These are phyloP conservation scores for Micrasema longulum DNA, from an alignment of 1,140 invertebrate species.

Conservation along the genomic window DNA sequence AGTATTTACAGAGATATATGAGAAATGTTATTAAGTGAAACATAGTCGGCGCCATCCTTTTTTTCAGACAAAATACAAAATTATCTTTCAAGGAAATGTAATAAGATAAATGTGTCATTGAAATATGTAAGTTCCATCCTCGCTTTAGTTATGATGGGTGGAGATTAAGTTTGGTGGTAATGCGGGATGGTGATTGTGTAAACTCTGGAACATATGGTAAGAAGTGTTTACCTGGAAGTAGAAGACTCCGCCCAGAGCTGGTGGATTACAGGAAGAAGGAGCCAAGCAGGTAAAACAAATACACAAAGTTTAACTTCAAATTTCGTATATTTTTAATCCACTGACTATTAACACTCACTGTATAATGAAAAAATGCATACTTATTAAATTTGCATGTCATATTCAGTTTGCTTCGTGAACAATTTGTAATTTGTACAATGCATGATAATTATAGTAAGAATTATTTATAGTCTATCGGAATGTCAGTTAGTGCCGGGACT, in stretches of 20 bases:
- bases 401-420: slow-evolving; percentile 45
- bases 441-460: slow-evolving; percentile 36
- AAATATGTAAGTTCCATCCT: no score
- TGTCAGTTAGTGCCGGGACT: slow-evolving; percentile 29
- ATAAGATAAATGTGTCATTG: no score
- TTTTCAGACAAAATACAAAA: not conserved
- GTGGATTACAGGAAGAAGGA: slow-evolving; percentile 21
- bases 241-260: slow-evolving; percentile 13
- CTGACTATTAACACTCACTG: slow-evolving; percentile 56
- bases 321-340: slow-evolving; percentile 55
- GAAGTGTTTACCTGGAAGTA: slow-evolving; percentile 10
- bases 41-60: not conserved
- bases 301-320: slow-evolving; percentile 52
- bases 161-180: not conserved
- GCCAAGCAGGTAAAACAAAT: slow-evolving; percentile 40
- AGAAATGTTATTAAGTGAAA: slow-evolving; percentile 2
- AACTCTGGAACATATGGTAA: slow-evolving; percentile 11
- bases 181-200: not conserved
- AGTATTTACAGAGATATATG: not conserved
- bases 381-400: slow-evolving; percentile 37
- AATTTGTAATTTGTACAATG: slow-evolving; percentile 49
- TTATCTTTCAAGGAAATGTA: no score
- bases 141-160: no score
- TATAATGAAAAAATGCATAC: slow-evolving; percentile 49
- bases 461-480: slow-evolving; percentile 33